phyloP scores from a whole-genome alignment of 2,888 invertebrate species.

The Oxycera nigricornis region DNA sequence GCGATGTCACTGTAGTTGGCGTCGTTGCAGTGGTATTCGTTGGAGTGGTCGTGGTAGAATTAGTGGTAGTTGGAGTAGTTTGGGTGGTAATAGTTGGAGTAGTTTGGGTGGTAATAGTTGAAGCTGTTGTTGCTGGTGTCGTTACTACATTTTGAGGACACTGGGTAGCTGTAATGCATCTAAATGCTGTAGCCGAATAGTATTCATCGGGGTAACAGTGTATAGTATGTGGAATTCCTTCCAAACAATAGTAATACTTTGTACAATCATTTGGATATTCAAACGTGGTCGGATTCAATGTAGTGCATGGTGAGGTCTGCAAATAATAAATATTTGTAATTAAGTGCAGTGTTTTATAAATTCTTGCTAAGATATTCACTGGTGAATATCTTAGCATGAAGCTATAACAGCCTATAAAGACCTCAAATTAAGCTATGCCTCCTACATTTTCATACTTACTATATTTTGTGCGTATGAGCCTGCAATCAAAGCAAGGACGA shows the following conservation, averaged over 20 bases:
- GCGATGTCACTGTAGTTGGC: not conserved
- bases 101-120: not conserved
- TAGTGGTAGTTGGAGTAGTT: not conserved
- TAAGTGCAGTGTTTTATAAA: too few relatives aligned
- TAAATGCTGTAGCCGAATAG: not conserved
- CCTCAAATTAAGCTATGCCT: too few relatives aligned
- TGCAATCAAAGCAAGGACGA: too few relatives aligned
- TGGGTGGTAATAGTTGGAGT: not conserved
- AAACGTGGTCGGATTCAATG: not conserved
- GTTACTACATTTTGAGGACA: not conserved
- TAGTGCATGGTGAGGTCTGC: not conserved
- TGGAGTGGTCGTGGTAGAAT: not conserved
- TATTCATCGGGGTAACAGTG: slow-evolving; percentile 49
- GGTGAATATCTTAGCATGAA: too few relatives aligned
- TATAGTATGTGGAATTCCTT: slow-evolving; percentile 49
- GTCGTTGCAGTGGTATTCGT: not conserved
- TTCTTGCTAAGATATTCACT: too few relatives aligned
- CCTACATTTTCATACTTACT: too few relatives aligned
- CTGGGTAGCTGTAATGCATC: not conserved
- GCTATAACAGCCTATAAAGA: too few relatives aligned
- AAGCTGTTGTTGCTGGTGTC: not conserved
- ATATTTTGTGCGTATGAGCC: too few relatives aligned
- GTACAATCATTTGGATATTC: slow-evolving; percentile 51
- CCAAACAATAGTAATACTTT: slow-evolving; percentile 54
- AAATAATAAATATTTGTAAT: too few relatives aligned